Evolutionary conservation across 2,888 invertebrate species (phyloP), one percentile per base, ranked within the genome.

Genomic region (Dicranocentrus wangi): DNA sequence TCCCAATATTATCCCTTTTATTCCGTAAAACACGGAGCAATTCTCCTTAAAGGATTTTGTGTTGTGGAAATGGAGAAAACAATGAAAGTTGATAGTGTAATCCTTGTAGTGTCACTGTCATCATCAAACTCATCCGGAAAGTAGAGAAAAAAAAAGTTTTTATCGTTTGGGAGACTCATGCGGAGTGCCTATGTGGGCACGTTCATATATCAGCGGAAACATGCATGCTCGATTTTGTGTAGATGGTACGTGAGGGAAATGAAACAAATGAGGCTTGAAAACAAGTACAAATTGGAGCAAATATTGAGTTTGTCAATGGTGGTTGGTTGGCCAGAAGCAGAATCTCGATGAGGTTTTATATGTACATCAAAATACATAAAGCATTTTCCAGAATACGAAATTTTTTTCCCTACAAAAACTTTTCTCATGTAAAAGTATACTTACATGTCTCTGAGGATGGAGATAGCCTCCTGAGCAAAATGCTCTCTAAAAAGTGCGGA

Each of bases 211-310:
- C 63, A 63, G 39, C 42, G 78, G 78, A 79, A 71, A 66, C 72
- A 60, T 79, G 79, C 60, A 72, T 79, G 79, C 71, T 79, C 78
- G 78, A 78, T 78, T 78, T 78, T 60, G 78, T 78, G 78, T 70
- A 47, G 71, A 72, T 72, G 79, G 79, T 63, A 79, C 79, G 71
- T 79, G 79, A 79, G 79, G 79, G 79, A 79, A 79, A 79, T 79
- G 71, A 61, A 81, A 81, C 71, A 77, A 82, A 82, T 77, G 71
- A 66, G 70, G 55, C 73, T 75, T 75, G 80, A 66, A 73, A 76
- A 82, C 82, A 82, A 80, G 82, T 70, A 82, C 82, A 82, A 82
- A 82, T 82, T 61, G 82, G 61, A 79, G 79, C 76, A 71, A 73
- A 72, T 80, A 80, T 79, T 75, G 80, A 76, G 42, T 75, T 79